Base-by-base conservation (phyloP, 1,140 invertebrate genomes). In the Littorina saxatilis region DNA sequence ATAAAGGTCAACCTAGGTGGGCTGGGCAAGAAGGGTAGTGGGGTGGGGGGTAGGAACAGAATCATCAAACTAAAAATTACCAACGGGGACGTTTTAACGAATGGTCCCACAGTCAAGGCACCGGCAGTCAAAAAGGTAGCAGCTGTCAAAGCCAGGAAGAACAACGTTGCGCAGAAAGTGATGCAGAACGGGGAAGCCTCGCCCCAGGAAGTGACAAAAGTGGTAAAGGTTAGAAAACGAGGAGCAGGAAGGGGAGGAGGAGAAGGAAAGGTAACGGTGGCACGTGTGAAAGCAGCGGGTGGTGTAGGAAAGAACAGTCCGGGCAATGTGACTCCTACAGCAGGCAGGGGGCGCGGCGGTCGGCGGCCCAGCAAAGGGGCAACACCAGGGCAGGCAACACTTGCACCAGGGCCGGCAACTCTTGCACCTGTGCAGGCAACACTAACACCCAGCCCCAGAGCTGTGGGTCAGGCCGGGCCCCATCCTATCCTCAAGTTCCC, bases 401-500 rank as follows among this genome's bases (percentile, higher is more conserved):
- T 52, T 23, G 50, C 50, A 52, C 50, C 50, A 52, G 23, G 23
- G 50, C 50, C 11, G 50, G 11, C 50, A 61, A 23, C 27, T 7
- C 20, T 23, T 61, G 27, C 17, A 23, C 27, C 20, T 61, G 58
- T n/a, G 58, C 58, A 61, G 58, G 23, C 7, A 32, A 35, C 61
- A 32, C 27, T 27, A 61, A 63, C 63, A 37, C 0, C 74, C 61
- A 2, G 70, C 47, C 35, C 74, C 52, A 73, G 27, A 35, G 66
- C 58, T 63, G 47, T 79, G 0, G 37, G 37, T 29, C 43, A 29
- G 2, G 7, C 61, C 15, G 55, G 29, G 15, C 23, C 79, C 23
- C 32, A 50, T 1, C 9, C 79, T 35, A 72, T 80, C 43, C 68
- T 80, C 29, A 80, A 80, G 23, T 68, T 80, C 13, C 79, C 79